A percentile compares a stretch with the other conserved stretches of the same genome.
phyloP scores from a whole-genome alignment of 2,888 invertebrate genomes.

The Cantharis rufa region DNA sequence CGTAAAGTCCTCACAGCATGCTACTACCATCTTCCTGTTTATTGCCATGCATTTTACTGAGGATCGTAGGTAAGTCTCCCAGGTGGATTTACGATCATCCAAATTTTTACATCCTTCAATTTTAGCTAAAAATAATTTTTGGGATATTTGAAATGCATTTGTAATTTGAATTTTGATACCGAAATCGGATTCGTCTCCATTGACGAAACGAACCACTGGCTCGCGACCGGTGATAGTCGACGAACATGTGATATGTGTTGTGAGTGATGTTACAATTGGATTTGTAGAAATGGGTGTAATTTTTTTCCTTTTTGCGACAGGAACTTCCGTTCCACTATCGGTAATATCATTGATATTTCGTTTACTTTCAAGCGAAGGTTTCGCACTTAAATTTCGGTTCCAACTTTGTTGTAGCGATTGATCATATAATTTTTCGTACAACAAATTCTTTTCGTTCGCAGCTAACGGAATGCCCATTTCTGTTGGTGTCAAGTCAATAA shows the following conservation, averaged over 20 bases:
- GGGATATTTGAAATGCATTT: constrained; percentile 57
- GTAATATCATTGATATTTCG: constrained; percentile 53
- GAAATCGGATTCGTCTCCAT: neutral
- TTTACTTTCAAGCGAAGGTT: constrained; percentile 61
- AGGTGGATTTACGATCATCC: constrained; percentile 64
- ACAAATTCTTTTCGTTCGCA: constrained; percentile 78
- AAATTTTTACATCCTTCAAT: constrained; percentile 62
- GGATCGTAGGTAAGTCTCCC: constrained; percentile 72
- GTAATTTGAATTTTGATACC: constrained; percentile 42
- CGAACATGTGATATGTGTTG: neutral
- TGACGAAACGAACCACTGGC: neutral
- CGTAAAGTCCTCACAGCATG: constrained; percentile 70
- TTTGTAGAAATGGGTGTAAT: constrained; percentile 73
- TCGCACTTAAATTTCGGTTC: constrained; percentile 64
- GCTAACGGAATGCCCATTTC: constrained; percentile 88
- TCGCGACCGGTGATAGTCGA: neutral
- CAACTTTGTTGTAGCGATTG: constrained; percentile 58
- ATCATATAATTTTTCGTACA: constrained; percentile 88
- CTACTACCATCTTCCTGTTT: constrained; percentile 64
- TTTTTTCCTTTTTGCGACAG: constrained; percentile 82
- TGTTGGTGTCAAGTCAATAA: constrained; percentile 81
- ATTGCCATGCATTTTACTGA: constrained; percentile 65
- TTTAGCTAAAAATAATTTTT: constrained; percentile 63
- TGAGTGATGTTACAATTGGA: too few species aligned
- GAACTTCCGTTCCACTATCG: constrained; percentile 59